phyloP scores from a whole-genome alignment of 2,113 vertebrate species.

The Colaptes auratus region DNA sequence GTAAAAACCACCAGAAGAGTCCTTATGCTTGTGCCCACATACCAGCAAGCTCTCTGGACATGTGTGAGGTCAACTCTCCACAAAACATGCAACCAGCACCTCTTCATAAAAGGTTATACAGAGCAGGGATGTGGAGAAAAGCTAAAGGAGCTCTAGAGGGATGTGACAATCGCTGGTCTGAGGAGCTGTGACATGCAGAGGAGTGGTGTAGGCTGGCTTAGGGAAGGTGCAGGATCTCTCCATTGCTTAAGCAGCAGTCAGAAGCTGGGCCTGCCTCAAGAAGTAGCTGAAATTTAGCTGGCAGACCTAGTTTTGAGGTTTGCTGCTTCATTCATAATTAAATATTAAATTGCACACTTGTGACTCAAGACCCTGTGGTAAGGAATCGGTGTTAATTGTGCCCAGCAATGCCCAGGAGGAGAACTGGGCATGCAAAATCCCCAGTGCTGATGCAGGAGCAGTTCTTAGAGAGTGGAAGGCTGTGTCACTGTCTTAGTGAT shows the following conservation, averaged over 20 bases:
- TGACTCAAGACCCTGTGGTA: neutral
- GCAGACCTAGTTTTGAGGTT: constrained; percentile 41
- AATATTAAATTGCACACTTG: neutral
- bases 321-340: neutral
- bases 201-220: neutral
- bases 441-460: neutral
- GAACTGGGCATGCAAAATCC: neutral
- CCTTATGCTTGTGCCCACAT: neutral
- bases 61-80: neutral
- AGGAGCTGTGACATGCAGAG: accelerated
- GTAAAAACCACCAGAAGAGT: neutral
- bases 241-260: neutral
- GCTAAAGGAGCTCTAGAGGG: neutral
- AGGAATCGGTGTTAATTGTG: neutral
- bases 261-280: neutral
- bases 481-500: neutral
- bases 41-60: neutral
- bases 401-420: neutral
- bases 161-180: neutral
- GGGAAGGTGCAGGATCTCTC: neutral
- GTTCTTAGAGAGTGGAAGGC: neutral
- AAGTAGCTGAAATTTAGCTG: constrained; percentile 19
- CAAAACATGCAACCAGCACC: neutral
- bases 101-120: neutral
- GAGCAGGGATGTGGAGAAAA: neutral